phyloP scores from a whole-genome alignment of 2,797 vertebrate species.

The Poecile montanus region DNA sequence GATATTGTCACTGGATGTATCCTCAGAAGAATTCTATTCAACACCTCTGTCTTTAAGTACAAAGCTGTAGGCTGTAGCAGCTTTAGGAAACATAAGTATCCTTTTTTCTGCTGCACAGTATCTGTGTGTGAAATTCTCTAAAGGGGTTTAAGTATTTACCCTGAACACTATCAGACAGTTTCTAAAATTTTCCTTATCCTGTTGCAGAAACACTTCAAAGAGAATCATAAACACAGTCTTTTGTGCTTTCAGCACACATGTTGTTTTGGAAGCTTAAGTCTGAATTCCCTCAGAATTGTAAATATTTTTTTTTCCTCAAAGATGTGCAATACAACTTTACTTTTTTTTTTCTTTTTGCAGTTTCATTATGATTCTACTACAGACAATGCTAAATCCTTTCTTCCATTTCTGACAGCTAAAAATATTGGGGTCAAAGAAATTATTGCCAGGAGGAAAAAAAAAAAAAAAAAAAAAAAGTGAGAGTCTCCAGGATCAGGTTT shows the following conservation, averaged over 20 bases:
- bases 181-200: conserved; percentile 98
- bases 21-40: conserved; percentile 93
- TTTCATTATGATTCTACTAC: conserved; percentile 3
- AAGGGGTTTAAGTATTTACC: conserved; percentile 99
- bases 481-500: background rate
- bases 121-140: conserved; percentile 98
- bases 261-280: conserved; percentile 79
- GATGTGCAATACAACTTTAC: conserved; percentile 29
- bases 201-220: conserved; percentile 97
- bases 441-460: background rate
- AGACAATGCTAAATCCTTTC: background rate
- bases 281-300: conserved; percentile 77
- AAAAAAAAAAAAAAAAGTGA: background rate
- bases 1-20: conserved; percentile 92
- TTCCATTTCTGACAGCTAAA: background rate
- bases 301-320: conserved; percentile 63
- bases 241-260: conserved; percentile 81
- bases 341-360: background rate
- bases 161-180: conserved; percentile 95
- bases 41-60: conserved; percentile 92
- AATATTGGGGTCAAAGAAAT: conserved; percentile 46
- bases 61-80: conserved; percentile 86
- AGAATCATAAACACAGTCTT: conserved; percentile 93
- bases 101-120: conserved; percentile 89
- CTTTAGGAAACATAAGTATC: conserved; percentile 94